These are phyloP conservation scores for Pimpla rufipes DNA, from an alignment of 2,888 invertebrate species.

Conservation along the genomic window DNA sequence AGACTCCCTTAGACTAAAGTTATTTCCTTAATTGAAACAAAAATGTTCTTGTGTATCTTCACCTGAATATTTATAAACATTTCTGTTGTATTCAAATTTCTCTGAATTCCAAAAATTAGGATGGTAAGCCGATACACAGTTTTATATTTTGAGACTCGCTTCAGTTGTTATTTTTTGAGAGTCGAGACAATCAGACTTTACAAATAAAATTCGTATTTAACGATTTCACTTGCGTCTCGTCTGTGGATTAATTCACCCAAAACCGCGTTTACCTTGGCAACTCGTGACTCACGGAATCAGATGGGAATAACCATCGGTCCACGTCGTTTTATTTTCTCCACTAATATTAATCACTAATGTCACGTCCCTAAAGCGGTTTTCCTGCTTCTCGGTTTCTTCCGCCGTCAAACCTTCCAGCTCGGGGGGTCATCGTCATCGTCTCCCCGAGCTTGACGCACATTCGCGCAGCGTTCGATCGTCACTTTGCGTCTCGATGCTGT, in stretches of 20 bases:
- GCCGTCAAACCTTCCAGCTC: constrained; percentile 2
- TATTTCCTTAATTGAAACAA: no score
- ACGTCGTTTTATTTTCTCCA: not conserved
- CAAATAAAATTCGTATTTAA: no score
- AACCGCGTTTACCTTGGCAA: not conserved
- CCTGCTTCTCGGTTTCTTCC: constrained; percentile 39
- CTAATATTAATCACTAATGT: not conserved
- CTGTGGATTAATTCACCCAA: not conserved
- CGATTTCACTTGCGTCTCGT: no score
- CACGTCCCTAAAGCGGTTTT: constrained; percentile 4
- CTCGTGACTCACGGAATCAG: not conserved
- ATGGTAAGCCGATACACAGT: no score
- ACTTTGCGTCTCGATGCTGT: constrained; percentile 4
- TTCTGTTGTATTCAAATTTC: no score
- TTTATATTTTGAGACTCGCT: no score
- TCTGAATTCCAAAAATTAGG: no score
- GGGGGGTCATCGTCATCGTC: constrained; percentile 59
- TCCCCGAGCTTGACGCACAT: not conserved
- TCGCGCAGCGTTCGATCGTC: constrained; percentile 3
- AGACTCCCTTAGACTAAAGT: no score
- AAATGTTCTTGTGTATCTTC: no score
- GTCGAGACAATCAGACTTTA: no score
- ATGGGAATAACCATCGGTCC: not conserved
- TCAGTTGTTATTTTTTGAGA: no score
- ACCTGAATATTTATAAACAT: no score